A percentile compares a stretch with the other conserved stretches of the same genome.
phyloP scores from a whole-genome alignment of 2,113 vertebrate genomes.

The Otocyon megalotis region DNA sequence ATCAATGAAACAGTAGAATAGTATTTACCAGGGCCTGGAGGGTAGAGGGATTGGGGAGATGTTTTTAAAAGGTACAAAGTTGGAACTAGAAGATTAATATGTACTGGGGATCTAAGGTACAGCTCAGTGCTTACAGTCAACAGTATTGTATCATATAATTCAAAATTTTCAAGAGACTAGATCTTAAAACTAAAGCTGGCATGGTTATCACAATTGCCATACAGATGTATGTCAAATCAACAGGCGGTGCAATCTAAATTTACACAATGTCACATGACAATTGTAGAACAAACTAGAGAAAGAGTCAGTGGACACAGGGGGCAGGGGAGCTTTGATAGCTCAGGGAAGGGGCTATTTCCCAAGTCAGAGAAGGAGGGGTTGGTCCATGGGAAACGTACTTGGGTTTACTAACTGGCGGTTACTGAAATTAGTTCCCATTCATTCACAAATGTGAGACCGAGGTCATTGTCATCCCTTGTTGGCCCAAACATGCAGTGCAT shows the following conservation, averaged over 20 bases:
- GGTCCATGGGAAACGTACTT: not conserved
- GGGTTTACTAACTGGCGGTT: not conserved
- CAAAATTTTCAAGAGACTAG: not conserved
- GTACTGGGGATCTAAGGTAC: not conserved
- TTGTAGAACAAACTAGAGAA: not conserved
- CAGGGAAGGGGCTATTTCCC: not conserved
- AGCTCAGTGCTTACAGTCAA: not conserved
- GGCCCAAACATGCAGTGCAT: not conserved
- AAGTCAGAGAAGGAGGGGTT: not conserved
- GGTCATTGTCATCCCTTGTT: not conserved
- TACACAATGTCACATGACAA: not conserved
- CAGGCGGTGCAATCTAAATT: not conserved
- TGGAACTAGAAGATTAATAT: not conserved
- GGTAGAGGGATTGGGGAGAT: not conserved
- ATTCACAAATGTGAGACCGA: not conserved
- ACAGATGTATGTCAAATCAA: not conserved
- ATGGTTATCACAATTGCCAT: not conserved
- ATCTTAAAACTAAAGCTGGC: not conserved
- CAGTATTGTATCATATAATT: not conserved
- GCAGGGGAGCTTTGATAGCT: not conserved
- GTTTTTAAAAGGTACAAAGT: not conserved
- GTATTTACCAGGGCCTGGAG: not conserved
- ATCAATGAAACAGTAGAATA: not conserved
- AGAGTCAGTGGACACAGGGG: not conserved
- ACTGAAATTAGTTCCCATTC: not conserved